Evolutionary conservation across 1,140 invertebrate genomes (phyloP).

Genomic region (Diachasmimorpha longicaudata): DNA sequence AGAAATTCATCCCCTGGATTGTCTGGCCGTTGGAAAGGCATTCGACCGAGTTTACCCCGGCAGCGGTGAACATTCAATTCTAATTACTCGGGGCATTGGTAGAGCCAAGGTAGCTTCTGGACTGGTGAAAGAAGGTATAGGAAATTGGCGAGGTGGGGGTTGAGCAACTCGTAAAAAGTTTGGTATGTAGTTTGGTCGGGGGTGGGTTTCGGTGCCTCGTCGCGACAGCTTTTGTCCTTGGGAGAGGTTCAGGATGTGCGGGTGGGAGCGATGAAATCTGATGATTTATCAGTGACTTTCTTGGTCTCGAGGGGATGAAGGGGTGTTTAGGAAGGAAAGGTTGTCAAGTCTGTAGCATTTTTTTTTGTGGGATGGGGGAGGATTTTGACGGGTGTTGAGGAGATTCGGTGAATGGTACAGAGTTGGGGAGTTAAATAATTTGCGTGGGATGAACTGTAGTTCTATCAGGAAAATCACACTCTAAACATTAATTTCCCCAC

Average conservation of each 20-base stretch:
- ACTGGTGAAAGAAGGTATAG: background rate
- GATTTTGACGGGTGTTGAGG: no score
- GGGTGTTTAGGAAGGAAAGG: background rate
- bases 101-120: background rate
- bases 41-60: conserved; percentile 5
- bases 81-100: conserved; percentile 8
- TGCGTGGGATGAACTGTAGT: no score
- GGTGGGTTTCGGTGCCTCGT: background rate
- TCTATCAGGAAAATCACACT: no score
- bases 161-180: background rate
- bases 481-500: no score
- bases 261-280: background rate
- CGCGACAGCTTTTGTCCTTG: background rate
- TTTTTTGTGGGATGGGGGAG: no score
- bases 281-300: background rate
- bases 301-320: background rate
- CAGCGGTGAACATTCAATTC: conserved; percentile 27
- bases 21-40: background rate
- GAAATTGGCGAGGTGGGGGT: background rate
- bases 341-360: background rate
- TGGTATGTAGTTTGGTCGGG: background rate
- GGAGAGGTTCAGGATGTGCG: background rate
- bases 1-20: background rate
- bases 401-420: no score
- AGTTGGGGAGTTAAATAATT: no score